Evolutionary conservation across 2,797 vertebrate genomes (phyloP).

Genomic region (Anguilla obscura): DNA sequence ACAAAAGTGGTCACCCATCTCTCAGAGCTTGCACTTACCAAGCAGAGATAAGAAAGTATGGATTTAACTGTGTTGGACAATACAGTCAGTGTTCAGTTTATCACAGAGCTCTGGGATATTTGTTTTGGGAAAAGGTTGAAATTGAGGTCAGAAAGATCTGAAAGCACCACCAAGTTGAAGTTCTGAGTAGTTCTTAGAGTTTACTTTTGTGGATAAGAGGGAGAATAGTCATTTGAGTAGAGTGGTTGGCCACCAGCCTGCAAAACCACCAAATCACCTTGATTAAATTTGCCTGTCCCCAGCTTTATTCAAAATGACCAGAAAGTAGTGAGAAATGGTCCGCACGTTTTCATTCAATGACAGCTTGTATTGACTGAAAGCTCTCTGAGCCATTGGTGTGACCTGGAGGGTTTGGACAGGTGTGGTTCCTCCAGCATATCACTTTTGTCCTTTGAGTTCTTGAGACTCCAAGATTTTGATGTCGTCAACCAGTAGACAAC

Average conservation of each 20-base stretch:
- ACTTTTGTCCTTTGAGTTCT: neutral
- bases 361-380: neutral
- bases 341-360: neutral
- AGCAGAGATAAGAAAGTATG: constrained; percentile 1
- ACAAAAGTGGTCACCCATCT: neutral
- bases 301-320: neutral
- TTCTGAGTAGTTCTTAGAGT: neutral
- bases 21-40: neutral
- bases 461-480: neutral
- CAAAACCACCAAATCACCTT: neutral
- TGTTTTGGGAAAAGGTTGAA: constrained; percentile 8
- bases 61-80: neutral
- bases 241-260: neutral
- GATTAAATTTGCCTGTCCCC: neutral
- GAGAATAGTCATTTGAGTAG: neutral
- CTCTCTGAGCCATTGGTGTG: neutral
- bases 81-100: neutral
- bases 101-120: neutral
- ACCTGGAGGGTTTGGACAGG: neutral
- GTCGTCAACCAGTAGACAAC: neutral
- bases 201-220: neutral
- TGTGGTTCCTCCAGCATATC: neutral
- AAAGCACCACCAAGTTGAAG: neutral
- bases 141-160: neutral
- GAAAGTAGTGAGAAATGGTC: neutral